These are phyloP conservation scores for Boloria euphrosyne DNA, from an alignment of 2,888 invertebrate genomes.

Conservation along the genomic window DNA sequence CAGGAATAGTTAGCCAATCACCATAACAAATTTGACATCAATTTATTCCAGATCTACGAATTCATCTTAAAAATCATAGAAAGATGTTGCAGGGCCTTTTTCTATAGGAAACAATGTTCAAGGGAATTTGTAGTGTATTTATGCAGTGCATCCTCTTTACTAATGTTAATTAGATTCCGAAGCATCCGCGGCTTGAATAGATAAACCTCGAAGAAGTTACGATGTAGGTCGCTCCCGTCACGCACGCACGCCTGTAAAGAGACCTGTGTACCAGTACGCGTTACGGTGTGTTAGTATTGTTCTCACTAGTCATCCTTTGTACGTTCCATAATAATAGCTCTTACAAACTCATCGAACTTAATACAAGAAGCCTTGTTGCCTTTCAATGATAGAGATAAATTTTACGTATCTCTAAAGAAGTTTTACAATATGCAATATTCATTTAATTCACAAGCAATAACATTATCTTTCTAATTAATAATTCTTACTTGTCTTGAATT, in stretches of 20 bases:
- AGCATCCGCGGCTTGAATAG: constrained; percentile 61
- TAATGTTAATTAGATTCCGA: constrained; percentile 69
- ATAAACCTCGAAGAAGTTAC: constrained; percentile 49
- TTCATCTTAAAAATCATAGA: too few species aligned
- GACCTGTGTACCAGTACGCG: constrained; percentile 44
- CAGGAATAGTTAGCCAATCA: too few species aligned
- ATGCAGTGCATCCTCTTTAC: constrained; percentile 53
- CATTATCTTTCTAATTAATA: too few species aligned
- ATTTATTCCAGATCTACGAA: too few species aligned
- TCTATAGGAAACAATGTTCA: constrained; percentile 25
- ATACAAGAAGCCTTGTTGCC: constrained; percentile 33
- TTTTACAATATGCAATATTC: neutral
- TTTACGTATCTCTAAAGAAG: neutral
- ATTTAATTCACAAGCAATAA: neutral
- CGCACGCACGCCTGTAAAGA: constrained; percentile 54
- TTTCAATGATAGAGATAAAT: neutral
- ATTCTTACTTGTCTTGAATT: too few species aligned
- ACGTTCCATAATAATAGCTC: constrained; percentile 38
- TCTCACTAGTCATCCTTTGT: constrained; percentile 43
- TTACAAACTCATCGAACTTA: constrained; percentile 35
- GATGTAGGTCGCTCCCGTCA: constrained; percentile 64
- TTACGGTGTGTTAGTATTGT: constrained; percentile 55
- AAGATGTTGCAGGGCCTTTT: neutral
- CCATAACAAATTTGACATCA: too few species aligned
- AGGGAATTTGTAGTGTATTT: constrained; percentile 38